Evolutionary conservation across 2,888 invertebrate species (phyloP).

Genomic region (Limnephilus auricula): DNA sequence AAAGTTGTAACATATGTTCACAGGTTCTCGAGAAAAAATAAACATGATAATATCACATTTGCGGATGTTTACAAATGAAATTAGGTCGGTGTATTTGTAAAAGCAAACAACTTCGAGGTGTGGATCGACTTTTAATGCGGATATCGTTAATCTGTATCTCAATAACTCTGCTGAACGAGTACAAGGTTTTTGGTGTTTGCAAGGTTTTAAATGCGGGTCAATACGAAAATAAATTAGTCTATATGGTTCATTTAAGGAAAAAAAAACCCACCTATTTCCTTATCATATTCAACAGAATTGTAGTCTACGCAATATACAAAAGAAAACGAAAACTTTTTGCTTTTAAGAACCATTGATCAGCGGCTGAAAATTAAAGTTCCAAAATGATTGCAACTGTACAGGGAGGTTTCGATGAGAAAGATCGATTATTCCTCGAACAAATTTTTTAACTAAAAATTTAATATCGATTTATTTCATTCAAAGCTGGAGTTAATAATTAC

Average conservation of each 20-base stretch:
- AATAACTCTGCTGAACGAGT: not conserved
- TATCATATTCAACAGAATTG: not conserved
- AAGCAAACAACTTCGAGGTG: not conserved
- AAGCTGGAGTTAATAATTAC: too few relatives aligned
- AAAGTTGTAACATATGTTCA: not conserved
- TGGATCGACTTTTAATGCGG: not conserved
- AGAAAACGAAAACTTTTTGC: too few relatives aligned
- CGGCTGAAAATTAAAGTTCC: too few relatives aligned
- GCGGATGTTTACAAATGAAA: not conserved
- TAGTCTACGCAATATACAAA: not conserved
- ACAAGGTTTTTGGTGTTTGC: not conserved
- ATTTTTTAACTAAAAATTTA: too few relatives aligned
- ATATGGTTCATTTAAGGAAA: not conserved
- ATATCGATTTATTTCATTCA: too few relatives aligned
- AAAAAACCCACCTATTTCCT: not conserved
- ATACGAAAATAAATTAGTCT: not conserved
- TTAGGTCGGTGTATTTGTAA: not conserved
- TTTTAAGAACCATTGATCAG: too few relatives aligned
- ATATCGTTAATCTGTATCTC: not conserved
- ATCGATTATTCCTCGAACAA: too few relatives aligned
- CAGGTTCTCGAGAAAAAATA: not conserved
- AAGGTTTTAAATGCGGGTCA: not conserved
- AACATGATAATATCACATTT: not conserved
- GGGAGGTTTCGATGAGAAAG: too few relatives aligned
- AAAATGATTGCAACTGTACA: too few relatives aligned